Percentiles rank a stretch among this genome's conserved stretches.
Evolutionary conservation across 2,888 invertebrate genomes (phyloP).

Genomic region (Zhuqinia jingwanae): DNA sequence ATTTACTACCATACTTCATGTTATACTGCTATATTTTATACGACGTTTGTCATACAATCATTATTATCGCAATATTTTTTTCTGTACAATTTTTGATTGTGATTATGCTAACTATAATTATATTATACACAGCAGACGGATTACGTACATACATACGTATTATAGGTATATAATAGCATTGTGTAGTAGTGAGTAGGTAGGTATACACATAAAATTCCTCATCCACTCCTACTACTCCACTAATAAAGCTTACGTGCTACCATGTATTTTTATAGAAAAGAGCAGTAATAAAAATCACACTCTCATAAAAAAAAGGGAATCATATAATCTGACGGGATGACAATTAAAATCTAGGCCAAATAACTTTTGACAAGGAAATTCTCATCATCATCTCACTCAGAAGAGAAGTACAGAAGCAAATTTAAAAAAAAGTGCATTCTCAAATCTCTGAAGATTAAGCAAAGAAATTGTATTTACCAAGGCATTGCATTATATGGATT

Average conservation of each 20-base stretch:
- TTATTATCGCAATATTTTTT: too few relatives aligned
- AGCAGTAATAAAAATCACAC: conserved; percentile 44
- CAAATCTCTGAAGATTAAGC: background rate
- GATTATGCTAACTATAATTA: background rate
- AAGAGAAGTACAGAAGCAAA: background rate
- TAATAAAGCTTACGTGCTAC: background rate
- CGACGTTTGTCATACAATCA: too few relatives aligned
- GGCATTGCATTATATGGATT: background rate
- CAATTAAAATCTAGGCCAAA: conserved; percentile 66
- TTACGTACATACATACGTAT: too few relatives aligned
- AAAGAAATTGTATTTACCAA: too few relatives aligned
- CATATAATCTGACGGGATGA: conserved; percentile 36
- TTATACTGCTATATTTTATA: too few relatives aligned
- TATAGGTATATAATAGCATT: too few relatives aligned
- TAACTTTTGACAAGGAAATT: conserved; percentile 65
- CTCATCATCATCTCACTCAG: conserved; percentile 38
- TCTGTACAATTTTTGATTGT: too few relatives aligned
- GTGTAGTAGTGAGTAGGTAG: too few relatives aligned
- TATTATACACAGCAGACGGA: background rate
- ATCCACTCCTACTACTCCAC: background rate
- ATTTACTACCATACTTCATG: background rate
- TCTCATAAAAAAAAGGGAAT: conserved; percentile 37
- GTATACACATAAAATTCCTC: background rate
- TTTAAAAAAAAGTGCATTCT: too few relatives aligned
- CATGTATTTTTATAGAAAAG: conserved; percentile 1